Conservation (phyloP, 2,888 invertebrate genomes). For the Carterocephalus palaemon region DNA sequence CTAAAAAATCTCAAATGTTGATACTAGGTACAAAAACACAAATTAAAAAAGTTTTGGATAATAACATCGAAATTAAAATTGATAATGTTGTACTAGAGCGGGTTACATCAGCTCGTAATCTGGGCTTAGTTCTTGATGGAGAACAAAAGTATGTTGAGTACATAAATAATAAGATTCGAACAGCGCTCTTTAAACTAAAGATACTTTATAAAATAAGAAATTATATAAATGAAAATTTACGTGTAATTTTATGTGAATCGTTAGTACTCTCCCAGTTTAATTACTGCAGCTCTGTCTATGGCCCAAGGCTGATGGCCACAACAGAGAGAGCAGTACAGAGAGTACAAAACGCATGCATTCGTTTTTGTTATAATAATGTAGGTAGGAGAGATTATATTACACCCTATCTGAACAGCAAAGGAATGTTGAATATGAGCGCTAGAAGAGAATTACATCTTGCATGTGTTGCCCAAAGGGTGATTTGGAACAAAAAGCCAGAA, state of each 20-base stretch:
- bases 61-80: background rate
- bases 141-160: conserved; percentile 13
- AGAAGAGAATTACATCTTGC: background rate
- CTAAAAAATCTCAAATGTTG: conserved; percentile 6
- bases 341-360: background rate
- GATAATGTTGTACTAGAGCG: background rate
- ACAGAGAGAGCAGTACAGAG: background rate
- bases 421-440: background rate
- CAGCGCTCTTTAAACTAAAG: too few species aligned
- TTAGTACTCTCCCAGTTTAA: too few species aligned
- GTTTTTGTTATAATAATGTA: background rate
- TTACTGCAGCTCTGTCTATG: too few species aligned
- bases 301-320: background rate
- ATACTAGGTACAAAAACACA: conserved; percentile 2
- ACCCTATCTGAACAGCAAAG: background rate
- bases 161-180: too few species aligned
- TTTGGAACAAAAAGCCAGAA: background rate
- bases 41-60: background rate
- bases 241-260: too few species aligned
- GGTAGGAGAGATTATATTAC: background rate
- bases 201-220: conserved; percentile 8
- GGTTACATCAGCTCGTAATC: conserved; percentile 7
- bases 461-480: too few species aligned
- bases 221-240: background rate
- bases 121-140: conserved; percentile 11